Conservation (phyloP, 2,888 invertebrate species). For the Cyrtodaria siliqua region DNA sequence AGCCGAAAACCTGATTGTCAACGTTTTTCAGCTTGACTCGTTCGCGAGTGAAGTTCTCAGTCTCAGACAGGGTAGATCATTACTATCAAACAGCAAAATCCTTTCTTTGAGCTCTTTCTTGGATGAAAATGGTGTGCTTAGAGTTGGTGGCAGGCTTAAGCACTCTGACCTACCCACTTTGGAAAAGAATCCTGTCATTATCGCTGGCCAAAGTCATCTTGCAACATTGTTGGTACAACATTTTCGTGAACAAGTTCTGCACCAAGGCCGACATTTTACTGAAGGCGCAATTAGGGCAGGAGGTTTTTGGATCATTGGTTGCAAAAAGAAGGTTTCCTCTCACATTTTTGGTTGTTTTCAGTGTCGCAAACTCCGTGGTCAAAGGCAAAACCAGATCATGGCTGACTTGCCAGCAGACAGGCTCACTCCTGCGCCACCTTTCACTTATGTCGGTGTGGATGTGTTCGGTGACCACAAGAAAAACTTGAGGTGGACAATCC, state of each 20-base stretch:
- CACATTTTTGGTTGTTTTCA: slow-evolving; percentile 29
- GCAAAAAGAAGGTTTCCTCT: slow-evolving; percentile 21
- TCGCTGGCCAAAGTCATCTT: slow-evolving; percentile 40
- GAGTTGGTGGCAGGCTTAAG: slow-evolving; percentile 50
- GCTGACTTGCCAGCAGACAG: slow-evolving; percentile 54
- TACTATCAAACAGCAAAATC: slow-evolving; percentile 17
- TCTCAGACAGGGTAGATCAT: background rate
- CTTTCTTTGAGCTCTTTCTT: slow-evolving; percentile 31
- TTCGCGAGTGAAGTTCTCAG: slow-evolving; percentile 26
- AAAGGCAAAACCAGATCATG: slow-evolving; percentile 27
- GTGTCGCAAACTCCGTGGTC: slow-evolving; percentile 20
- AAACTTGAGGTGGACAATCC: slow-evolving; percentile 48
- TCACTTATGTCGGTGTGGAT: slow-evolving; percentile 57
- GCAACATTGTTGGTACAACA: slow-evolving; percentile 38
- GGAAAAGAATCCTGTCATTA: slow-evolving; percentile 42
- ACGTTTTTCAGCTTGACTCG: slow-evolving; percentile 19
- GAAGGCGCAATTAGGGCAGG: slow-evolving; percentile 44
- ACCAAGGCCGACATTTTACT: slow-evolving; percentile 55
- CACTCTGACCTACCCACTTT: background rate
- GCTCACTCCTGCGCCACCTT: slow-evolving; percentile 42
- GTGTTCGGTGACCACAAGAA: slow-evolving; percentile 26
- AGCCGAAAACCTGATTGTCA: slow-evolving; percentile 25
- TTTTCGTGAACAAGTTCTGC: slow-evolving; percentile 39
- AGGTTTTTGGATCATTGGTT: slow-evolving; percentile 44
- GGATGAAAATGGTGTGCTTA: slow-evolving; percentile 42